Conservation (phyloP, 2,888 invertebrate genomes). For the Actias luna region DNA sequence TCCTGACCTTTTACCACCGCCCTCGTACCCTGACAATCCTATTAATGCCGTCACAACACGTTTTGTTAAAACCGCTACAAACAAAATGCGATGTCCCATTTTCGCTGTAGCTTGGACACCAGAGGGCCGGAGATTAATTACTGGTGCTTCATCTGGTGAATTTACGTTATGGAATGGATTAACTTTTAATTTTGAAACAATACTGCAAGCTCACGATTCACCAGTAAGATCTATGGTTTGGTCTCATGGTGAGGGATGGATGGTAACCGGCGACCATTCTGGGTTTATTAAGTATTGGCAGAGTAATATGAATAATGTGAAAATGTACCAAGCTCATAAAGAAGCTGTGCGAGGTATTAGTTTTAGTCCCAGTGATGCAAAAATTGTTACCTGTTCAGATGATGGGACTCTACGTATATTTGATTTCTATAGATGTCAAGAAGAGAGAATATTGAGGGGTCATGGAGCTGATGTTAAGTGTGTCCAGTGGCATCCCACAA, state of each 20-base stretch:
- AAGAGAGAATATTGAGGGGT: conserved; percentile 96
- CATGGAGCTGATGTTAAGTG: conserved; percentile 99
- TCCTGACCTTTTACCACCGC: conserved; percentile 95
- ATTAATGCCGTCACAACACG: conserved; percentile 97
- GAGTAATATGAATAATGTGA: conserved; percentile 99
- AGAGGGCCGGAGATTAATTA: conserved; percentile 97
- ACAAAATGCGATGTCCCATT: conserved; percentile 99
- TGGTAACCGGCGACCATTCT: conserved; percentile 99
- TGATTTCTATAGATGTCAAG: conserved; percentile 98
- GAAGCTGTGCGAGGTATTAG: conserved; percentile 99
- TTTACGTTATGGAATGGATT: conserved; percentile 99
- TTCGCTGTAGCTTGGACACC: conserved; percentile 99
- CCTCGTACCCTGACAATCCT: conserved; percentile 96
- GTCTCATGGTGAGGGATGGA: conserved; percentile 99
- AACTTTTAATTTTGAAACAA: conserved; percentile 99
- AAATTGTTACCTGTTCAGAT: conserved; percentile 99
- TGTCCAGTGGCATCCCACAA: conserved; percentile 99
- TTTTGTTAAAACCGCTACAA: conserved; percentile 99
- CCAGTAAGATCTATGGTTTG: conserved; percentile 99
- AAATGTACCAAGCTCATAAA: conserved; percentile 99
- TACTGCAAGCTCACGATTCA: conserved; percentile 99
- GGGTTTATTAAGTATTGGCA: conserved; percentile 99
- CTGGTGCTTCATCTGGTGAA: conserved; percentile 99
- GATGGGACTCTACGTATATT: conserved; percentile 99
- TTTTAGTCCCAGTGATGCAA: conserved; percentile 99